Evolutionary conservation across 2,888 invertebrate genomes (phyloP), one percentile per base, ranked within the genome.

Genomic region (Acleris sparsana): DNA sequence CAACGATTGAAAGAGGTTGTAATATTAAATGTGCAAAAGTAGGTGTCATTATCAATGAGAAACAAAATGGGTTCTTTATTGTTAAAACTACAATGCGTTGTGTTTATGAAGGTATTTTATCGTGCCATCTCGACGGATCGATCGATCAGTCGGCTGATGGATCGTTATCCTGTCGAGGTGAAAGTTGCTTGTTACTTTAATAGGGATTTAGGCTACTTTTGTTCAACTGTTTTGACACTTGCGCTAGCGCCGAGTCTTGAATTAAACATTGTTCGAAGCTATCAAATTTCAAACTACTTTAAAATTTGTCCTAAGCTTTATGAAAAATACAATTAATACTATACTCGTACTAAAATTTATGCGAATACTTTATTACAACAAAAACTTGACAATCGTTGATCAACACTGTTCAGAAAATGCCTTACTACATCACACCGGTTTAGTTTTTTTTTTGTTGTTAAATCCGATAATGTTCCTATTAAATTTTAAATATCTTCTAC

Each of bases 61-160:
- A 76, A 73, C 72, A 76, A 74, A 78, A 73, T 72, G 70, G 67
- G 58, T 68, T 67, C 64, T 77, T 75, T 75, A 73, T 79, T 72
- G 73, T 73, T 73, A 74, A 71, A 75, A 74, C 72, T 73, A 66
- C 65, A 66, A 61, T 61, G 56, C 44, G 52, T 72, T 73, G 75
- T 78, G 73, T 73, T 74, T 69, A 73, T 76, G 75, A 77, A 75
- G 72, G 73, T 55, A 68, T 72, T 71, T 78, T 76, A 79, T 80
- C 76, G 72, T 65, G 63, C 60, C 73, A 75, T 75, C 73, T 70
- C 61, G 68, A 68, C 61, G 63, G 74, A 75, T 75, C 79, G 76
- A 84, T 82, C 78, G 78, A 83, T 84, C 82, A 78, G 76, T 71
- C 69, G 66, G 69, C 62, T 83, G 86, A 87, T 84, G 75, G 81